Conservation (phyloP, 92 coral and sea anemone species). For the Nematostella vectensis region DNA sequence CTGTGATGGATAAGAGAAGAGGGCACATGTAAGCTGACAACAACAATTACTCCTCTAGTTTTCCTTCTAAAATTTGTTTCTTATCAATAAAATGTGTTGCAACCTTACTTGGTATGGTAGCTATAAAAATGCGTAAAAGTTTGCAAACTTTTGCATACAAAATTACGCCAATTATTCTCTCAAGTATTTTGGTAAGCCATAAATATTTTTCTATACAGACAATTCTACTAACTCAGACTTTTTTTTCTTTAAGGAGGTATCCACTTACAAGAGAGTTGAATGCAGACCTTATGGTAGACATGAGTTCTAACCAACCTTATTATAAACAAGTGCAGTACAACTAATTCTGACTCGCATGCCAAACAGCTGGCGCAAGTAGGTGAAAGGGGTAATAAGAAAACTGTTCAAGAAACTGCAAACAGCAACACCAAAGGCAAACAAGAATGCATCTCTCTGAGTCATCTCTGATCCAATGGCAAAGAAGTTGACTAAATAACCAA, state of each 20-base stretch:
- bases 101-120: background rate
- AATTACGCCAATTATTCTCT: too few relatives aligned
- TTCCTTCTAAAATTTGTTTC: too few relatives aligned
- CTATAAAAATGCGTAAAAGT: too few relatives aligned
- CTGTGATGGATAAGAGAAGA: too few relatives aligned
- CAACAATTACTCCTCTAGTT: too few relatives aligned
- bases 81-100: background rate
- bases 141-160: too few relatives aligned
- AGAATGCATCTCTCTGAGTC: slow-evolving; percentile 27
- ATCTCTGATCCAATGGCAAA: slow-evolving; percentile 45
- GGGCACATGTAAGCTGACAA: too few relatives aligned
- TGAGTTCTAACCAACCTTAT: slow-evolving; percentile 27
- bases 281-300: background rate
- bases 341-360: slow-evolving; percentile 55
- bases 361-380: slow-evolving; percentile 38
- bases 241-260: too few relatives aligned
- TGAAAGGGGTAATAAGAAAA: slow-evolving; percentile 41
- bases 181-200: too few relatives aligned
- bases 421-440: slow-evolving; percentile 42
- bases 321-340: slow-evolving; percentile 36
- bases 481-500: slow-evolving; percentile 37
- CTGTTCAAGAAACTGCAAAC: slow-evolving; percentile 31
- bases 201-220: too few relatives aligned
- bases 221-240: background rate
- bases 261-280: background rate